Percentiles rank a stretch among this genome's conserved stretches.
Evolutionary conservation across 2,888 invertebrate species (phyloP).

Genomic region (Agonum fuliginosum): DNA sequence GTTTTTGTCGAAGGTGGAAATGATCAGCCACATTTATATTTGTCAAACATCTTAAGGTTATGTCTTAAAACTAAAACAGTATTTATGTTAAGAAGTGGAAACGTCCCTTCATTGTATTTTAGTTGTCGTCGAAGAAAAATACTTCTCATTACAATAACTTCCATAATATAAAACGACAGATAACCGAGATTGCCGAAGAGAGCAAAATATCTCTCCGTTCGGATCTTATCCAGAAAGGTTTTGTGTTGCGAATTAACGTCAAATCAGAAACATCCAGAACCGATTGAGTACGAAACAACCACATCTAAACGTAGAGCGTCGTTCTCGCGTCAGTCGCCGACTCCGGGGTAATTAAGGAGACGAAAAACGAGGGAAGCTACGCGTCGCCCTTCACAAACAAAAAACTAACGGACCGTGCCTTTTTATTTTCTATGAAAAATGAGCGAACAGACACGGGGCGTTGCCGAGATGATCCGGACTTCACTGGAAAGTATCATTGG

Average conservation of each 20-base stretch:
- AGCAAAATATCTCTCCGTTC: conserved; percentile 5
- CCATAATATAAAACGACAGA: too few species aligned
- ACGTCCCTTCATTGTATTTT: too few species aligned
- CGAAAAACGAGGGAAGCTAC: conserved; percentile 39
- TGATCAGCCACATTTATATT: too few species aligned
- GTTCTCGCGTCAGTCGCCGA: conserved; percentile 37
- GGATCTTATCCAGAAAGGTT: background rate
- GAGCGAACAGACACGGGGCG: conserved; percentile 34
- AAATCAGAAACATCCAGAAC: conserved; percentile 36
- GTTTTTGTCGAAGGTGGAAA: too few species aligned
- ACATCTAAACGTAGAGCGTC: background rate
- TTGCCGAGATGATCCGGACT: conserved; percentile 45
- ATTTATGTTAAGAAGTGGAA: too few species aligned
- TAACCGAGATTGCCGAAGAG: background rate
- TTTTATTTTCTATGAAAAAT: conserved; percentile 53
- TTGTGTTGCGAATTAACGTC: conserved; percentile 36
- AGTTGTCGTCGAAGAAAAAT: too few species aligned
- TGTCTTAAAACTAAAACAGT: too few species aligned
- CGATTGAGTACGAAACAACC: conserved; percentile 40
- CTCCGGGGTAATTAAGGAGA: conserved; percentile 50
- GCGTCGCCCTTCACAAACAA: conserved; percentile 40
- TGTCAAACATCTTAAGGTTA: too few species aligned
- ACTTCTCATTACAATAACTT: too few species aligned
- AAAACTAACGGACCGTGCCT: conserved; percentile 51
- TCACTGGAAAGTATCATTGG: too few species aligned